phyloP scores from a whole-genome alignment of 37 sponge, comb jelly and placozoan genomes.

The Amphimedon queenslandica region DNA sequence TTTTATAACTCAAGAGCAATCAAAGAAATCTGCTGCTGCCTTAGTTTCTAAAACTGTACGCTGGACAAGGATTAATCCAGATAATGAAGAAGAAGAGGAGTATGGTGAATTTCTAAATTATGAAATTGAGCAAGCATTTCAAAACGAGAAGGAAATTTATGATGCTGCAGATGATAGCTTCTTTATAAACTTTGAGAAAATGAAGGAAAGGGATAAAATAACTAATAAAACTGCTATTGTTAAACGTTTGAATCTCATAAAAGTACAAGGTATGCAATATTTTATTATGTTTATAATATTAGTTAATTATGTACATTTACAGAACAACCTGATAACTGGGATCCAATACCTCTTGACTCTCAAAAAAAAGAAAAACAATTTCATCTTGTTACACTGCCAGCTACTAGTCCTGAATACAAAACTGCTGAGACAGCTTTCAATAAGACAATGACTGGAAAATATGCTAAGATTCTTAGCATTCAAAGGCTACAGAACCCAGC shows the following conservation, averaged over 20 bases:
- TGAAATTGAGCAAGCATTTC: no score
- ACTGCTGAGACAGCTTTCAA: no score
- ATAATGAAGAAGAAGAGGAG: conserved; percentile 8
- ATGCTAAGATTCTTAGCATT: conserved; percentile 22
- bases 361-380: conserved; percentile 3
- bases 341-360: conserved; percentile 31
- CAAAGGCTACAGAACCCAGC: conserved; percentile 48
- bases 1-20: not conserved
- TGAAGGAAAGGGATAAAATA: no score
- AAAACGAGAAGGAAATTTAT: not conserved
- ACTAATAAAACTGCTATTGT: no score
- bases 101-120: conserved; percentile 21
- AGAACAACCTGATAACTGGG: no score
- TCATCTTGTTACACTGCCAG: conserved; percentile 22
- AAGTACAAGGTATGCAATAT: no score
- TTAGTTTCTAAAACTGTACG: conserved; percentile 14
- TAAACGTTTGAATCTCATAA: conserved; percentile 10
- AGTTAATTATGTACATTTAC: not conserved
- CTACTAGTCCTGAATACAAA: no score
- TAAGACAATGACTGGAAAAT: not conserved
- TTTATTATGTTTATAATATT: not conserved
- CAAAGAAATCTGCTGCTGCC: conserved; percentile 15
- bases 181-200: not conserved
- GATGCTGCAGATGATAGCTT: not conserved
- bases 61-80: conserved; percentile 32